Evolutionary conservation across 2,888 invertebrate species (phyloP), one percentile per base, ranked within the genome.

Genomic region (Trichogramma evanescens): DNA sequence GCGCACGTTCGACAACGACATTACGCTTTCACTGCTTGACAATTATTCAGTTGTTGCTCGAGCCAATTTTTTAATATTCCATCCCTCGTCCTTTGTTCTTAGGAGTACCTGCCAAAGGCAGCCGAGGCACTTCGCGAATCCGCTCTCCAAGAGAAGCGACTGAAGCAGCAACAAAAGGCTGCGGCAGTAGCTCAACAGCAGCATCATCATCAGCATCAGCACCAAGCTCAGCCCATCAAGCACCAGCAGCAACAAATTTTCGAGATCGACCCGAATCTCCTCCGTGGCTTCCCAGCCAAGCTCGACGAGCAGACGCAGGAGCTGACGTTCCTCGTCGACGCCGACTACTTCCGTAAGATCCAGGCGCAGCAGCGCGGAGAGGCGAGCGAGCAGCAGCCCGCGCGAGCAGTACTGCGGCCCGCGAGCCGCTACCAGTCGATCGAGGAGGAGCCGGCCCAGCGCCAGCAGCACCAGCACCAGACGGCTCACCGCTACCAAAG

Each of bases 261-360:
- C 26, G 64, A 64, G 6, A 8, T 64, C 54, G 64, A 64, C 1
- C 62, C 64, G 4, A 54, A 54, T n/a, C 50, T 59, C 0, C 41
- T 64, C 6, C 61, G 62, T 10, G 57, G 64, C 4, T 26, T 26
- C 26, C 26, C 26, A 26, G 26, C 26, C 9, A 59, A 56, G 9
- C 45, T 41, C 6, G 59, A 55, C 0, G 58, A 58, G 9, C 45
- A 9, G 10, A 74, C 73, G 39, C 74, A 74, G 10, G 76, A 77
- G 52, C 62, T 76, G 9, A 69, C 74, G 3, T 71, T 71, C 42
- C 65, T 77, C 8, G 72, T 77, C 26, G 74, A 74, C 48, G 75
- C 76, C 5, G 76, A 76, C 5, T 77, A 76, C 58, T 74, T 74
- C 10, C 59, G 68, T 0, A 67, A 66, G 0, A 71, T 71, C 39